Evolutionary conservation across 2,888 invertebrate genomes (phyloP).

Genomic region (Pyrgus malvae): DNA sequence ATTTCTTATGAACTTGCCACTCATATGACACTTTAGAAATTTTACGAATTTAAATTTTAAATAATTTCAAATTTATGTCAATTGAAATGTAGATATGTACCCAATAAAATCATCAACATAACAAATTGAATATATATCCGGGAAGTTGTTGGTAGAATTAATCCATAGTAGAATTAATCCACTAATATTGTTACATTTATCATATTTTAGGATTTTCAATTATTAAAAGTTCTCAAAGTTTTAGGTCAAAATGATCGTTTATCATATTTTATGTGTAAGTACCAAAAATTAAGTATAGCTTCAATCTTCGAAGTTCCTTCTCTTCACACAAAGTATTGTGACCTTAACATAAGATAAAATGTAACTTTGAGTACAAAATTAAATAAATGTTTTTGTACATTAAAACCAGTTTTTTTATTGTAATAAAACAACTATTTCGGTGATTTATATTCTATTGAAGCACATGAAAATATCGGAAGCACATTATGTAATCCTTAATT

Average conservation of each 20-base stretch:
- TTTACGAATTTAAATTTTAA: no score
- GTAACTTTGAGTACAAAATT: conserved; percentile 58
- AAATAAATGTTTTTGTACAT: conserved; percentile 59
- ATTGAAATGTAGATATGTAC: no score
- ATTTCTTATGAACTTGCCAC: no score
- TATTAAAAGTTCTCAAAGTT: conserved; percentile 6
- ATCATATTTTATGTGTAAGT: conserved; percentile 27
- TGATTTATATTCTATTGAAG: no score
- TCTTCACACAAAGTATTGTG: conserved; percentile 60
- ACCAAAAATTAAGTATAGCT: conserved; percentile 32
- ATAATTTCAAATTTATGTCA: no score
- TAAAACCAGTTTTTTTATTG: conserved; percentile 28
- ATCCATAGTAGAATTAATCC: neutral
- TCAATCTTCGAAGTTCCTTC: conserved; percentile 55
- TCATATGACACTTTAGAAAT: no score
- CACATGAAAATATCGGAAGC: no score
- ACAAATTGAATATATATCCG: no score
- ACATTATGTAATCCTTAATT: no score
- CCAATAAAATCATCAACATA: no score
- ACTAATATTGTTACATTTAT: conserved; percentile 1
- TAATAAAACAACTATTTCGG: conserved; percentile 9
- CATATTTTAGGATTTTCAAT: conserved; percentile 4
- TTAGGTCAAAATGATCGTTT: conserved; percentile 19
- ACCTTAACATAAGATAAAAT: conserved; percentile 52
- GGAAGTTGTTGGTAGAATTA: no score